These are phyloP conservation scores for Strigamia maritima DNA, from an alignment of 2,888 invertebrate genomes.

Conservation along the genomic window DNA sequence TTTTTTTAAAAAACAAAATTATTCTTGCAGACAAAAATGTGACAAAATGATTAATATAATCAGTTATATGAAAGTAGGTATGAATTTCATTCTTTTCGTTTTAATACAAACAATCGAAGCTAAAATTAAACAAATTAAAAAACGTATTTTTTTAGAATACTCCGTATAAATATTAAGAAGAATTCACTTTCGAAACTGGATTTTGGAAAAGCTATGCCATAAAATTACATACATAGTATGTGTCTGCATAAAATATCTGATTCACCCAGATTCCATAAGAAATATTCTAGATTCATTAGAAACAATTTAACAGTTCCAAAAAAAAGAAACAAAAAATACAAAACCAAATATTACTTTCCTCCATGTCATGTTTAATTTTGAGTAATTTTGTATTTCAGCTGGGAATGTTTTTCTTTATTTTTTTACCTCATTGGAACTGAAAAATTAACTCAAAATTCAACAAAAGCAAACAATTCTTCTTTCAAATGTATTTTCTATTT, in stretches of 20 bases:
- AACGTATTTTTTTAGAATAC: neutral
- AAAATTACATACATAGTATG: conserved; percentile 37
- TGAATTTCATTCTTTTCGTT: neutral
- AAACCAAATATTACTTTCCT: neutral
- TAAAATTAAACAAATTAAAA: conserved; percentile 1
- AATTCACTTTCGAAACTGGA: conserved; percentile 13
- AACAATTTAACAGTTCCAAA: neutral
- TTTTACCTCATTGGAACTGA: neutral
- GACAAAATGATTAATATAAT: conserved; percentile 39
- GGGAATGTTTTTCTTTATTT: neutral
- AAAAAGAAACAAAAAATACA: neutral
- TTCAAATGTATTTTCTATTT: neutral
- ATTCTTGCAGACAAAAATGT: conserved; percentile 16
- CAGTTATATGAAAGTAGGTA: conserved; percentile 35
- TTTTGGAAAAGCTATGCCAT: neutral
- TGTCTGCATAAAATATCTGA: conserved; percentile 33
- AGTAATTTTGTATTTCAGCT: neutral
- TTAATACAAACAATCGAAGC: neutral
- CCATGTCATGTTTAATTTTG: neutral
- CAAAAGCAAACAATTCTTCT: neutral
- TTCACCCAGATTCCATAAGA: conserved; percentile 34
- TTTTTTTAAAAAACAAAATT: neutral
- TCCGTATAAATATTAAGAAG: neutral
- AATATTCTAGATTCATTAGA: neutral
- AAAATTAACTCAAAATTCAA: neutral